Base-by-base conservation (phyloP, 1,140 invertebrate species). In the Drosophila erecta region DNA sequence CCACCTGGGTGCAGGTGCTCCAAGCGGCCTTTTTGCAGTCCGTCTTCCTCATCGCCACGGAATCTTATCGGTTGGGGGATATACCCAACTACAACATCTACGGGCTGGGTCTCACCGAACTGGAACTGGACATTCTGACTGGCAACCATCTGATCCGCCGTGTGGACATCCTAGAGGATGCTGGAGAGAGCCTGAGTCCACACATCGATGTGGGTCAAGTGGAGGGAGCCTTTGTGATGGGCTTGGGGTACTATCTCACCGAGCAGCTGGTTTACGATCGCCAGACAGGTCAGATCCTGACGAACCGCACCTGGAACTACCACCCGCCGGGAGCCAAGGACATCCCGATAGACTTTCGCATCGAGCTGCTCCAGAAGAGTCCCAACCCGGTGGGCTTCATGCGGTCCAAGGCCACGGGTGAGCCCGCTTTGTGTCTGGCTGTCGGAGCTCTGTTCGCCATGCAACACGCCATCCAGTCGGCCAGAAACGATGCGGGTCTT, bases 381-480 rank as follows among this genome's bases (percentile, higher is more conserved):
- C 94, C 95, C 37, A 96, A 97, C 87, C 94, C 94, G 0, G 81
- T 94, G 4, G 94, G 95, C n/a, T 94, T 97, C 12, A 91, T 97
- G 3, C 93, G 96, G 14, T 96, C 96, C 0, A 97, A 97, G 95
- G 96, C 95, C 7, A 95, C 95, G 54, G 96, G 96, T n/a, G 97
- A 97, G 89, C 96, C 97, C 3, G 95, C 97, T 2, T 73, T 97
- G 3, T 96, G 96, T 78, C 92, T 96, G 89, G 93, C 94, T 14
- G 93, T 93, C 30, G 92, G 93, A 6, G 93, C 96, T 7, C 93
- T 96, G 44, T 94, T 96, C 75, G 97, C 97, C n/a, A 94, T 97
- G 55, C 93, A 95, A 59, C 93, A 96, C 58, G 96, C 96, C 1
- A 93, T 97, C 14, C 92, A 93, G 73, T 94, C 95, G 3, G 95